phyloP scores from a whole-genome alignment of 2,888 invertebrate genomes.

The Limulus polyphemus region DNA sequence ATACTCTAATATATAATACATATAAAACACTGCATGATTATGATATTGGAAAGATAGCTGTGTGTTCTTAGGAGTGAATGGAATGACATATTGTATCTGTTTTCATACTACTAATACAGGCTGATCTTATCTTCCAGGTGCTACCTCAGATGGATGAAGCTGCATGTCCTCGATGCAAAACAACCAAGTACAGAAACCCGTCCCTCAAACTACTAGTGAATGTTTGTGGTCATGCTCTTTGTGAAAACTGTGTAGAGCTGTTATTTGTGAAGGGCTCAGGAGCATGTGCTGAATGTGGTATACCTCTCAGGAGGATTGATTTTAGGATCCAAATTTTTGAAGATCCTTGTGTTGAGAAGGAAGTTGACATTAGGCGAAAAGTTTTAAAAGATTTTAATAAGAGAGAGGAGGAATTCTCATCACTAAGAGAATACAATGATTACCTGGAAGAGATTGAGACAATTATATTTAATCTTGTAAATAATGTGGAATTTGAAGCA shows the following conservation, averaged over 20 bases:
- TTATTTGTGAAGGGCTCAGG: constrained; percentile 94
- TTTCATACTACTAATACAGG: no score
- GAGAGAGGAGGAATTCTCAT: constrained; percentile 80
- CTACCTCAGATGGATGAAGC: constrained; percentile 55
- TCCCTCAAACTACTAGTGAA: constrained; percentile 94
- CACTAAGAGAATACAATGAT: constrained; percentile 77
- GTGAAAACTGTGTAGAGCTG: constrained; percentile 93
- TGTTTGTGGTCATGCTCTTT: constrained; percentile 92
- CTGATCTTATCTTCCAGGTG: no score
- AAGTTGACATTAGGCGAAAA: constrained; percentile 83
- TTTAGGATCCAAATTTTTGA: constrained; percentile 81
- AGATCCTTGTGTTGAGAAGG: constrained; percentile 91
- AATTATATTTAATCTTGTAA: constrained; percentile 76
- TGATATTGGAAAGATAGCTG: no score
- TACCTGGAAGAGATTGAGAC: constrained; percentile 91
- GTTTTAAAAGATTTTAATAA: constrained; percentile 83
- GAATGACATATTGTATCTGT: no score
- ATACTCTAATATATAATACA: no score
- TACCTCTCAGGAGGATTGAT: constrained; percentile 70
- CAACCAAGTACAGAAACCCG: constrained; percentile 90
- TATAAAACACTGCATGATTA: no score
- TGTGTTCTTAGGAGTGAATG: no score
- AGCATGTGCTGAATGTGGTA: constrained; percentile 84
- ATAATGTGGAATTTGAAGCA: constrained; percentile 73
- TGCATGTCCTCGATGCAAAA: constrained; percentile 93